Conservation (phyloP, 2,797 vertebrate genomes). For the Acanthornis magna region DNA sequence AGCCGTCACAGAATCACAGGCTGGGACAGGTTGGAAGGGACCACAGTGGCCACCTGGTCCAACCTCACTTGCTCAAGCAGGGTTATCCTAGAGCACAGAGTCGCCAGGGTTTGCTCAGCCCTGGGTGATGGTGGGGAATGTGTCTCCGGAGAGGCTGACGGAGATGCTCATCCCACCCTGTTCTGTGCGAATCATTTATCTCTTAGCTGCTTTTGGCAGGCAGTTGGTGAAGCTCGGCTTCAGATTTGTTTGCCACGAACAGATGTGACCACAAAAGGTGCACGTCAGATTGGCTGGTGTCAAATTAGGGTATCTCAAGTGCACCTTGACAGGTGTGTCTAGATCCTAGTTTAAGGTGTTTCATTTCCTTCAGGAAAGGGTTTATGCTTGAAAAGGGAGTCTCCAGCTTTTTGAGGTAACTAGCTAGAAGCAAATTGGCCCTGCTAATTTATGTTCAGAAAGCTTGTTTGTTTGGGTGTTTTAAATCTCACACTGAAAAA, state of each 20-base stretch:
- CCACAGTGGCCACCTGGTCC: no score
- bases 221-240: not conserved
- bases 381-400: not conserved
- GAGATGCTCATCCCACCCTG: not conserved
- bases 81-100: not conserved
- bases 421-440: not conserved
- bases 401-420: not conserved
- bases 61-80: accelerated
- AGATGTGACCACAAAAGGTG: not conserved
- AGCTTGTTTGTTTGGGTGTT: not conserved
- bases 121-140: no score
- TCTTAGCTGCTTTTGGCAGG: not conserved
- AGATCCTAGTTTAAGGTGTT: not conserved
- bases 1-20: not conserved
- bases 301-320: not conserved
- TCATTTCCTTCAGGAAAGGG: not conserved
- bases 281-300: not conserved
- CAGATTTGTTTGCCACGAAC: not conserved
- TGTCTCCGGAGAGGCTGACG: not conserved
- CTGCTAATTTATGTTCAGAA: not conserved
- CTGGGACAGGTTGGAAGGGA: no score
- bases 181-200: not conserved
- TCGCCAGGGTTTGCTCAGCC: not conserved
- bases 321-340: not conserved
- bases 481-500: not conserved